Evolutionary conservation across 2,113 vertebrate species (phyloP).

Genomic region (Campylorhamphus procurvoides): DNA sequence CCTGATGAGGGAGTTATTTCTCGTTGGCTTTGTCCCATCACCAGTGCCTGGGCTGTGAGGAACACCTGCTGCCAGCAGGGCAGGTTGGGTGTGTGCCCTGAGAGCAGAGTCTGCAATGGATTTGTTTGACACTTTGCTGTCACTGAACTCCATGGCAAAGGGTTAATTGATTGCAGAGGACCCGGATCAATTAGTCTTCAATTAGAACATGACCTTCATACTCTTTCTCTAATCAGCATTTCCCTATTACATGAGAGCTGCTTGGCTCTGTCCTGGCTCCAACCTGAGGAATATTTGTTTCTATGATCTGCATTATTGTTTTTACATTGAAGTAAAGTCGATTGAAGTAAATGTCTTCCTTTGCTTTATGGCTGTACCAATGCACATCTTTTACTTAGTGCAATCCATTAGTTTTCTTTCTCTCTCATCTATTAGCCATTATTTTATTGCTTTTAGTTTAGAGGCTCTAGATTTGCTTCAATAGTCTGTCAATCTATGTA

Average conservation of each 20-base stretch:
- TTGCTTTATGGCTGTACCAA: not conserved
- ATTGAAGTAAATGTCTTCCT: not conserved
- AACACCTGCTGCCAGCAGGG: fast-evolving
- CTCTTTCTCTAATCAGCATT: not conserved
- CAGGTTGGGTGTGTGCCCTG: not conserved
- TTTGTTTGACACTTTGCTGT: not conserved
- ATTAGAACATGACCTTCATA: slow-evolving; percentile 13
- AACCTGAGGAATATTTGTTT: not conserved
- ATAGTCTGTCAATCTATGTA: not conserved
- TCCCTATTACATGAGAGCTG: not conserved
- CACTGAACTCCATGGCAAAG: not conserved
- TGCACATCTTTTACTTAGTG: not conserved
- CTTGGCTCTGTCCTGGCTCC: not conserved
- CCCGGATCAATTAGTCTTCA: slow-evolving; percentile 12
- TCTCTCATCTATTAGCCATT: not conserved
- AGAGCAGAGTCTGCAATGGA: not conserved
- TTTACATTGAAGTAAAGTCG: not conserved
- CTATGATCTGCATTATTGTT: not conserved
- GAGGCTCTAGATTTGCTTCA: not conserved
- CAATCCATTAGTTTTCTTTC: not conserved
- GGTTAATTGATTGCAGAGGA: not conserved
- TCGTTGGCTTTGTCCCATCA: not conserved
- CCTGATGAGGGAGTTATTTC: fast-evolving
- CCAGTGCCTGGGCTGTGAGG: not conserved
- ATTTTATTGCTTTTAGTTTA: not conserved